Evolutionary conservation across 1,140 invertebrate species (phyloP).

Genomic region (Mamestra configurata): DNA sequence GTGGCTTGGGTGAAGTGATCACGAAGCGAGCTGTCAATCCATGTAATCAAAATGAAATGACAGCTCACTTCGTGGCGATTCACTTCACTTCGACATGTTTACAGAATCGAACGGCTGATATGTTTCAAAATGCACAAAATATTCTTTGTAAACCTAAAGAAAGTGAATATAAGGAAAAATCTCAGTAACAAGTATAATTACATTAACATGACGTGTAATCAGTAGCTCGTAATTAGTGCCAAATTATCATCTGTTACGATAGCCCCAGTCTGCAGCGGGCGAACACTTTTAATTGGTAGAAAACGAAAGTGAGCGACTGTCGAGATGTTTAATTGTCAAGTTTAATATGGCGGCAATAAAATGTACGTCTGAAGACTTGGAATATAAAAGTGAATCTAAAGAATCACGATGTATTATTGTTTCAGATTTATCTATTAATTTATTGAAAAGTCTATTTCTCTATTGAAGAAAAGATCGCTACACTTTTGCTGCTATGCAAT

Average conservation of each 20-base stretch:
- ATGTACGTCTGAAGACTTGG: not conserved
- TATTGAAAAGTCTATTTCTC: too few species aligned
- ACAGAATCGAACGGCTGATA: too few species aligned
- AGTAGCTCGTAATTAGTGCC: constrained; percentile 50
- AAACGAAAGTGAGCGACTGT: constrained; percentile 56
- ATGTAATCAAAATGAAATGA: too few species aligned
- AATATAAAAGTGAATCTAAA: too few species aligned
- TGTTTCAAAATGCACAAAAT: not conserved
- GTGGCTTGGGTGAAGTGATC: too few species aligned
- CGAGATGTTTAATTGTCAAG: constrained; percentile 36
- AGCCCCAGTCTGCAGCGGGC: constrained; percentile 4
- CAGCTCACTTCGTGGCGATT: too few species aligned
- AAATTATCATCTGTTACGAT: constrained; percentile 54
- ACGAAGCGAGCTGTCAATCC: too few species aligned
- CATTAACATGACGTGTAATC: constrained; percentile 46
- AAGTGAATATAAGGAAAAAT: constrained; percentile 39
- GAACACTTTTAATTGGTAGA: constrained; percentile 57
- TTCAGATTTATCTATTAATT: not conserved
- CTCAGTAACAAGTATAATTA: constrained; percentile 46
- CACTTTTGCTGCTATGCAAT: too few species aligned
- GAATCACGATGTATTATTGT: too few species aligned
- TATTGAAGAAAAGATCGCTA: too few species aligned
- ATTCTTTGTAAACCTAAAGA: not conserved
- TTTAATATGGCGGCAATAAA: constrained; percentile 19
- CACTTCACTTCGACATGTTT: too few species aligned